These are phyloP conservation scores for Dascillus cervinus DNA, from an alignment of 2,888 invertebrate genomes.

Conservation along the genomic window DNA sequence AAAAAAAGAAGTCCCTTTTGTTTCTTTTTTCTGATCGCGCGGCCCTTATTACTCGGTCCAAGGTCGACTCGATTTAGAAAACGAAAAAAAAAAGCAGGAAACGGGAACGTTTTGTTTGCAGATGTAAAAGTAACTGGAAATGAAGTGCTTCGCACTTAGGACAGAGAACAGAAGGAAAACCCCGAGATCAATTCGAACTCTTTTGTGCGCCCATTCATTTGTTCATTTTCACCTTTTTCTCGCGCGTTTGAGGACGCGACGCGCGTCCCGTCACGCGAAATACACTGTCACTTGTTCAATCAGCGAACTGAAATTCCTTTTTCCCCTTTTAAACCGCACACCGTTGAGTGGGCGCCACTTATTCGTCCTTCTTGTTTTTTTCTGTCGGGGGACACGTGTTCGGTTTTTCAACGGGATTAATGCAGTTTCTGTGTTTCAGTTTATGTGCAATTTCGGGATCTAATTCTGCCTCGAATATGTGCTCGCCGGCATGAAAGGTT, in stretches of 20 bases:
- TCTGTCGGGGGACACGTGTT: neutral
- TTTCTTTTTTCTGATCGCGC: too few species aligned
- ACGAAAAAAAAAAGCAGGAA: neutral
- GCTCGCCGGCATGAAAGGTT: too few species aligned
- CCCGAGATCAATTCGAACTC: neutral
- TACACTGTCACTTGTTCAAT: neutral
- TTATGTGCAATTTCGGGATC: too few species aligned
- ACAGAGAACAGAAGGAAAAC: neutral
- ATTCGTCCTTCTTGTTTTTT: neutral
- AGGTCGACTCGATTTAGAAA: too few species aligned
- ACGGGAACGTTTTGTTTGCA: neutral
- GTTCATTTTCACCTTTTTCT: too few species aligned
- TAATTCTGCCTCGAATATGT: too few species aligned
- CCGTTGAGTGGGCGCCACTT: neutral
- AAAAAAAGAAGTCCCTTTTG: too few species aligned
- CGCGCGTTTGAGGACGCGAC: neutral
- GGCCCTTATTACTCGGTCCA: too few species aligned
- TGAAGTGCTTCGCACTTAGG: neutral
- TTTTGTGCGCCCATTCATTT: too few species aligned
- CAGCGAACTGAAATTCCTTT: neutral
- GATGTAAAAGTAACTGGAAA: neutral
- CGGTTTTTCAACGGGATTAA: too few species aligned
- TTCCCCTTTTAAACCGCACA: neutral
- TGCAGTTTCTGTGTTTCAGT: too few species aligned
- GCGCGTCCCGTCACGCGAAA: neutral